Conservation (phyloP, 1,140 invertebrate species). For the Cydia fagiglandana region DNA sequence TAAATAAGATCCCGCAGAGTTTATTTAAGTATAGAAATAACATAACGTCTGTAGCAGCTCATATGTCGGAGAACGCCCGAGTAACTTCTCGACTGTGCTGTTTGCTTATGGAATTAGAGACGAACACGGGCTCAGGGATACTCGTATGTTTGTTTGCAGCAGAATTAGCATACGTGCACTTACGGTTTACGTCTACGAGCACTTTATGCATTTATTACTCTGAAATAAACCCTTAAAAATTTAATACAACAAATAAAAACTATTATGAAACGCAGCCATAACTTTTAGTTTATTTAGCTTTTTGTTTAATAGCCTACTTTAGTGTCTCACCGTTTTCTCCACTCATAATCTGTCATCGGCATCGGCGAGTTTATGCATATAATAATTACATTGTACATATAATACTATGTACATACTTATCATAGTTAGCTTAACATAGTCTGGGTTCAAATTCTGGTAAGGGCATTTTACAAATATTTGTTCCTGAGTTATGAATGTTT, state of each 20-base stretch:
- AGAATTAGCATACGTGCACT: slow-evolving; percentile 54
- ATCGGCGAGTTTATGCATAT: too few relatives aligned
- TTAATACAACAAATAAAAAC: not conserved
- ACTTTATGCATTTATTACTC: not conserved
- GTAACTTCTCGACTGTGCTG: slow-evolving; percentile 60
- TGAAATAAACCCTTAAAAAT: not conserved
- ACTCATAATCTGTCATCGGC: too few relatives aligned
- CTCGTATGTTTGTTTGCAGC: slow-evolving; percentile 62
- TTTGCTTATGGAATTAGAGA: slow-evolving; percentile 70
- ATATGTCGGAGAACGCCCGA: slow-evolving; percentile 33
- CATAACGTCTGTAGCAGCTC: slow-evolving; percentile 48
- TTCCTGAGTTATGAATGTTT: too few relatives aligned
- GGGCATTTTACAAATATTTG: too few relatives aligned
- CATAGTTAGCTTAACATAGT: too few relatives aligned
- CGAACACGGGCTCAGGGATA: slow-evolving; percentile 39
- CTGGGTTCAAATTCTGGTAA: too few relatives aligned
- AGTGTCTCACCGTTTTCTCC: too few relatives aligned
- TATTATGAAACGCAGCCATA: too few relatives aligned
- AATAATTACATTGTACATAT: too few relatives aligned
- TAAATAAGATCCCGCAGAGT: slow-evolving; percentile 70
- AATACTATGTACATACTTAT: too few relatives aligned
- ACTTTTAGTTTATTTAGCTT: too few relatives aligned
- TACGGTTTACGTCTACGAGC: not conserved
- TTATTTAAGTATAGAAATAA: slow-evolving; percentile 62
- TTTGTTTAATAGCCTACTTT: too few relatives aligned